Evolutionary conservation across 30 jellyfish, hydroid and myxozoan species (phyloP).

Genomic region (Hydractinia echinata): DNA sequence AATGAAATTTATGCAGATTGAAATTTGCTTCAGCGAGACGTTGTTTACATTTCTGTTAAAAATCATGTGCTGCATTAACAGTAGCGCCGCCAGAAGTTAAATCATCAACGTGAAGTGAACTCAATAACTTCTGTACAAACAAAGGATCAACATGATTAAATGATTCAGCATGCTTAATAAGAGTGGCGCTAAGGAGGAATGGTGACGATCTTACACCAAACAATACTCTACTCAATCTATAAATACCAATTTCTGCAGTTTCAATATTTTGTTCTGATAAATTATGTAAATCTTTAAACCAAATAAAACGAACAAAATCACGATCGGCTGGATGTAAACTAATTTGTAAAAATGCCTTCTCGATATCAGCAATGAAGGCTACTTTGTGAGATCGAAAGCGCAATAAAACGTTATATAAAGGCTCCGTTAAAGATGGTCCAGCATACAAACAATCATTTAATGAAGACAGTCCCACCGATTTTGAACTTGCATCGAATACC

Average conservation of each 20-base stretch:
- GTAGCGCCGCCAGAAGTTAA: no score
- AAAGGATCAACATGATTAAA: no score
- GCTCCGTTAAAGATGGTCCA: conserved; percentile 40
- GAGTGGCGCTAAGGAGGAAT: no score
- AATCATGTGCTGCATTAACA: no score
- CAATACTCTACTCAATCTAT: conserved; percentile 51
- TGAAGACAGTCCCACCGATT: conserved; percentile 15
- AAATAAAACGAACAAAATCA: conserved; percentile 50
- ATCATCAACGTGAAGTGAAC: no score
- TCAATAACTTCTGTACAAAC: no score
- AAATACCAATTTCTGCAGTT: conserved; percentile 13
- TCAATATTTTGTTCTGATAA: not conserved
- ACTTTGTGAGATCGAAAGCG: conserved; percentile 36
- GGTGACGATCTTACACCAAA: conserved; percentile 25
- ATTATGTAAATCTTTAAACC: conserved; percentile 29
- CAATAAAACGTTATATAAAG: conserved; percentile 40
- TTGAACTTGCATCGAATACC: conserved; percentile 55
- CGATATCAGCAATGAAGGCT: conserved; percentile 62
- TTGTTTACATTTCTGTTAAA: no score
- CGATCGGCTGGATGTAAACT: conserved; percentile 35
- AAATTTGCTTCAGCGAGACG: no score
- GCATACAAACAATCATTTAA: conserved; percentile 44
- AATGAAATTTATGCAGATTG: not conserved
- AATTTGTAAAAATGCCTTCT: conserved; percentile 50
- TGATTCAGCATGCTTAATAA: no score